Evolutionary conservation across 2,888 invertebrate genomes (phyloP), one percentile per base, ranked within the genome.

Genomic region (Tortrix viridana): DNA sequence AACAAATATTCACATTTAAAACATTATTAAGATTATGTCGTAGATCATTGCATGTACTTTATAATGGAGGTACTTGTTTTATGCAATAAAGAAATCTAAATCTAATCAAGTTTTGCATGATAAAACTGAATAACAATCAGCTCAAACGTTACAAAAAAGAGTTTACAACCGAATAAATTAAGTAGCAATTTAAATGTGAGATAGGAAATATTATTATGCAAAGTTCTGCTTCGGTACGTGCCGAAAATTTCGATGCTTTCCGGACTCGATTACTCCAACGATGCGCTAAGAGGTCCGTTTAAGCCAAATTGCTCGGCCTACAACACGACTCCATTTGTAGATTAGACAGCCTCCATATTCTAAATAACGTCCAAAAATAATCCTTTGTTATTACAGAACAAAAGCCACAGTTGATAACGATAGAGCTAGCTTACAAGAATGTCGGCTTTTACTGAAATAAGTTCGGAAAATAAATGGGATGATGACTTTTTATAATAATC

Each of bases 291-390:
- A 82, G 82, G 81, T 82, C 77, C 83, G 82, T 83, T 86, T 88
- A 88, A 89, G 88, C 88, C 84, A 85, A 89, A 88, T 88, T 84
- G 85, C 83, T 79, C 75, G 75, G 85, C 88, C 85, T 81, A 84
- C 86, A 85, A 86, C 88, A 86, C 84, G 84, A 77, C 80, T 85
- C 89, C 91, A 90, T 91, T 91, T 91, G 89, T 87, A 89, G 90
- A 91, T 91, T 87, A 88, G 81, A 86, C 77, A 71, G 72, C 71
- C 72, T 76, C 71, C 72, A 56, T 65, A 65, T 22, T 56, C 48
- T 61, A 52, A 19, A 59, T 55, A 19, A 55, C 61, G 46, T 22
- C 41, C 57, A 26, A 68, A 66, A 67, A 65, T 61, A 38, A 52
- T 55, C 68, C 37, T 53, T 70, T 69, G 59, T 44, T 32, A 38